Evolutionary conservation across 2,797 vertebrate genomes (phyloP).

Genomic region (Hydrolagus colliei): DNA sequence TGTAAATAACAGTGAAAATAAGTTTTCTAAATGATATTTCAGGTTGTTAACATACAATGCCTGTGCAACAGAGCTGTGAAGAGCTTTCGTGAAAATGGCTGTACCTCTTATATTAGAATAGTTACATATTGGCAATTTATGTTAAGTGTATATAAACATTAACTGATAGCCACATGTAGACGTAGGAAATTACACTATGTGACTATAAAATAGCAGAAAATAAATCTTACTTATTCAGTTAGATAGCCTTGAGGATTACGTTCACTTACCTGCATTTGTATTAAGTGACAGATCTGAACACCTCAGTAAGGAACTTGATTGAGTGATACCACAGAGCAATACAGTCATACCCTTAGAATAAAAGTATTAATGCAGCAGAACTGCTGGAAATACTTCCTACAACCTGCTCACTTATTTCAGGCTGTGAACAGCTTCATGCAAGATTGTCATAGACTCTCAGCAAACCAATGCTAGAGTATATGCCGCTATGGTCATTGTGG

Average conservation of each 20-base stretch:
- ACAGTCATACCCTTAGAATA: not conserved
- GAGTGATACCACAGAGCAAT: not conserved
- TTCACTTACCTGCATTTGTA: constrained; percentile 1
- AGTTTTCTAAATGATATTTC: not conserved
- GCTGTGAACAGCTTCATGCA: not conserved
- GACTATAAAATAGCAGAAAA: not conserved
- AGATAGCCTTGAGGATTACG: not conserved
- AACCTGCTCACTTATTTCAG: not conserved
- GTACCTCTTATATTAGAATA: not conserved
- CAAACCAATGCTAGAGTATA: not conserved
- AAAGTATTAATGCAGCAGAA: not conserved
- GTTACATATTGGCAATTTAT: not conserved
- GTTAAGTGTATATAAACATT: not conserved
- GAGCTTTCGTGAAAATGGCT: not conserved
- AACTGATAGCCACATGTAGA: not conserved
- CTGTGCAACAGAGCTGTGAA: not conserved
- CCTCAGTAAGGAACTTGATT: not conserved
- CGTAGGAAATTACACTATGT: not conserved
- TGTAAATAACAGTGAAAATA: not conserved
- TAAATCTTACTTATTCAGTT: not conserved
- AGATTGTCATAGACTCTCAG: not conserved
- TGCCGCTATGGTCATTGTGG: not conserved
- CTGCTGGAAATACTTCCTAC: not conserved
- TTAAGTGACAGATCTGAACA: constrained; percentile 6
- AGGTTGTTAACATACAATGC: not conserved